Base-by-base conservation (phyloP, 2,113 vertebrate species). In the Dasyornis broadbenti region DNA sequence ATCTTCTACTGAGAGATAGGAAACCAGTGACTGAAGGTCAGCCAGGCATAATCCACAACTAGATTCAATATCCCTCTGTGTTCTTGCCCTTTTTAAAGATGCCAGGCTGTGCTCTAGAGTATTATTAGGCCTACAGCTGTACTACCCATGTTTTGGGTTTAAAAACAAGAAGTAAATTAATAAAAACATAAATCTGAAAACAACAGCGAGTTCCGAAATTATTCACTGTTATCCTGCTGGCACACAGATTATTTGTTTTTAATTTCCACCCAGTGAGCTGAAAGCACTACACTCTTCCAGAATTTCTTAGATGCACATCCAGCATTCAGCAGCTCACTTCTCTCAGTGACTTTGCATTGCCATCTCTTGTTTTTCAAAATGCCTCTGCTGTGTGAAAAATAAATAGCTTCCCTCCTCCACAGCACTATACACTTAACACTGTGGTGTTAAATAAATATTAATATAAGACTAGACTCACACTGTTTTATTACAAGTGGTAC, bases 381-480 rank as follows among this genome's bases (percentile, higher is more conserved):
- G 72, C 59, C 47, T 86, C 86, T 89, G 79, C 82, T 95, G 71
- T 89, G 93, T 93, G 94, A 93, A 96, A 96, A 95, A 96, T 22
- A 95, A 94, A 95, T 24, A 94, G 82, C 90, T 88, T 92, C 50
- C 84, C 88, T 90, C 90, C 72, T 90, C 56, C 75, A 44, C 87
- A 71, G 82, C 4, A 5, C 87, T 78, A 54, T 20, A 86, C 92
- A 86, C 76, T 93, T 85, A 85, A 77, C 79, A 44, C 2, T 24
- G 15, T 60, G 72, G 54, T 73, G 59, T 65, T 94, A 94, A 94
- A 95, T 94, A 94, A 97, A 95, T 93, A 94, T 93, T 96, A 93
- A 93, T 86, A 28, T 37, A 96, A 90, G 90, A 63, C 80, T 60
- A 70, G 60, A 65, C 56, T 92, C 52, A 4, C 39, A 54, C 40